Base-by-base conservation (phyloP, 2,113 vertebrate species). In the Serinus canaria region DNA sequence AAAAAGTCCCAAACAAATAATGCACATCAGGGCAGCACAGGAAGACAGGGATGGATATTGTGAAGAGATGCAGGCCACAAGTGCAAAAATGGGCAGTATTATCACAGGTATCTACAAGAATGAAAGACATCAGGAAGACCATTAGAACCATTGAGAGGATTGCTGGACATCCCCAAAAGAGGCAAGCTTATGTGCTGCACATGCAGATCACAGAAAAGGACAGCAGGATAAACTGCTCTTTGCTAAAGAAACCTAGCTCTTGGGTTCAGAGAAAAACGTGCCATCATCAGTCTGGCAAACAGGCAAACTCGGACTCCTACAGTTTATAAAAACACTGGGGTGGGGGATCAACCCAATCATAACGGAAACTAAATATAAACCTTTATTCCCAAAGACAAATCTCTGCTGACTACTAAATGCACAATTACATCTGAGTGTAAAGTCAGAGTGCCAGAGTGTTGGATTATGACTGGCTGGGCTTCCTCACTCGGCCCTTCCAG, bases 401-500 rank as follows among this genome's bases (percentile, higher is more conserved):
- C 50, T 77, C 72, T 70, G 31, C 86, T 4, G 1, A 73, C 35
- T 72, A 49, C 13, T 49, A 53, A 85, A 80, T 0, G 4, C 37
- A 27, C 47, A 56, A 37, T 68, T 68, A 78, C 91, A 92, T 70
- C 39, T 66, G 43, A 58, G 41, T 25, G 62, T 31, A 73, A 63
- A 4, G 2, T 41, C 37, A 56, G 56, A 52, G 33, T 25, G 39
- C 41, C 43, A 35, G 24, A 33, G 8, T 25, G 43, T 49, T 20
- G 20, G 43, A 67, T 53, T 13, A 12, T 3, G 11, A 28, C 60
- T 79, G 62, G 44, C 37, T 17, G 12, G 0, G 1, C 20, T 50
- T 59, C 74, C 69, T 60, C 2, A 0, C 35, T 53, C 0, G 0
- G n/a, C 72, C 56, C 63, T 58, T 55, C 23, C 68, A 72, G 35